These are phyloP conservation scores for Tenualosa ilisha DNA, from an alignment of 2,797 vertebrate genomes.

Conservation along the genomic window DNA sequence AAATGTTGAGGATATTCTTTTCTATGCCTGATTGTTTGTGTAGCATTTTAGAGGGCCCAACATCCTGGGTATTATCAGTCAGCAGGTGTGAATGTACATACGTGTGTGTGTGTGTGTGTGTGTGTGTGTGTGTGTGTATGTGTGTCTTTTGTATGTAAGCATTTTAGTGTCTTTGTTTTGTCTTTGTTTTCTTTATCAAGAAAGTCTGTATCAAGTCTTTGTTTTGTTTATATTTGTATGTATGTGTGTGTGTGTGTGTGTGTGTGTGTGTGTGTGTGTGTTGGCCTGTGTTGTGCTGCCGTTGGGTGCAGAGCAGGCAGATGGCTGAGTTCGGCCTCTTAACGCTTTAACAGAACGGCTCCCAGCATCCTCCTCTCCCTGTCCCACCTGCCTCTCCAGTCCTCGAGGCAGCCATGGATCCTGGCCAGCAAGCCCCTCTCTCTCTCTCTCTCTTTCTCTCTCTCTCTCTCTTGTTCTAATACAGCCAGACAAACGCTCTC, in stretches of 20 bases:
- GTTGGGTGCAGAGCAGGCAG: slow-evolving; percentile 43
- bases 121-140: background rate
- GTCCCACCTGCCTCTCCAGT: slow-evolving; percentile 37
- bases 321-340: slow-evolving; percentile 48
- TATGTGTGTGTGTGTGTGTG: background rate
- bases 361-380: slow-evolving; percentile 48
- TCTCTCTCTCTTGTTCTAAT: background rate
- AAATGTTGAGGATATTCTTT: background rate
- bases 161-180: background rate
- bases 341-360: slow-evolving; percentile 55
- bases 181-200: background rate
- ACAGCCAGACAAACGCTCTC: background rate
- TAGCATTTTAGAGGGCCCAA: too few relatives aligned
- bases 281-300: slow-evolving; percentile 41
- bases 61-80: too few relatives aligned
- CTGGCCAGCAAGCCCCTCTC: slow-evolving; percentile 21
- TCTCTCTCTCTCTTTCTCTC: background rate
- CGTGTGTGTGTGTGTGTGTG: background rate
- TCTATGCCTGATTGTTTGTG: background rate
- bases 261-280: background rate
- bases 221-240: background rate
- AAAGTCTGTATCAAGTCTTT: background rate
- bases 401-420: slow-evolving; percentile 41
- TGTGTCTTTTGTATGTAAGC: background rate
- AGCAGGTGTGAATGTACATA: background rate